A percentile compares a stretch with the other conserved stretches of the same genome.
Evolutionary conservation across 2,113 vertebrate species (phyloP).

Genomic region (Paratilapia polleni): DNA sequence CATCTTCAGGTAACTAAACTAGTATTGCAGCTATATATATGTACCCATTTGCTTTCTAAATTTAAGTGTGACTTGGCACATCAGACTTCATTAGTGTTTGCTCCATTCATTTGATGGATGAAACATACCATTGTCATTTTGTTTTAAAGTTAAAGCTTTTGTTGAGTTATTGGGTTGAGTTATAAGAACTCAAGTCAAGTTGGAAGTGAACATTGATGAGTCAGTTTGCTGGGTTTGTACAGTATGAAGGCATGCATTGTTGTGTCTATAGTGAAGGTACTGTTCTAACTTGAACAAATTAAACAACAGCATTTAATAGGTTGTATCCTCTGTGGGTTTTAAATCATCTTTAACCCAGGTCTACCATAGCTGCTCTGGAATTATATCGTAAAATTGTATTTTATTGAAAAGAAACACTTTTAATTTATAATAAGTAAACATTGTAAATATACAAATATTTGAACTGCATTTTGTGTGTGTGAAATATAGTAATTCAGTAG

Average conservation of each 20-base stretch:
- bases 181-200: not conserved
- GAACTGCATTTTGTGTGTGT: not conserved
- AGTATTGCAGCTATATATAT: constrained; percentile 37
- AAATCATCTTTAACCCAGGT: too few relatives aligned
- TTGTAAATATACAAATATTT: not conserved
- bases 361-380: not conserved
- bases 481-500: not conserved
- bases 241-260: not conserved
- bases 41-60: constrained; percentile 31
- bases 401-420: not conserved
- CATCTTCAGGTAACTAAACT: constrained; percentile 79
- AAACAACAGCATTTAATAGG: not conserved
- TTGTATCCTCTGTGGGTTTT: not conserved
- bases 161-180: not conserved
- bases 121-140: constrained; percentile 3
- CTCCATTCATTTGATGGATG: not conserved
- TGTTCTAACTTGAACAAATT: not conserved
- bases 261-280: not conserved
- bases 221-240: not conserved
- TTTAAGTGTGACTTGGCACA: constrained; percentile 2
- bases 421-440: not conserved
- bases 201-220: not conserved
- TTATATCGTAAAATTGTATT: not conserved
- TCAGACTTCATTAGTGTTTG: not conserved
- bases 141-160: not conserved